Percentiles rank a stretch among this genome's conserved stretches.
Conservation (phyloP, 2,113 vertebrate species). For the Stegostoma tigrinum region DNA sequence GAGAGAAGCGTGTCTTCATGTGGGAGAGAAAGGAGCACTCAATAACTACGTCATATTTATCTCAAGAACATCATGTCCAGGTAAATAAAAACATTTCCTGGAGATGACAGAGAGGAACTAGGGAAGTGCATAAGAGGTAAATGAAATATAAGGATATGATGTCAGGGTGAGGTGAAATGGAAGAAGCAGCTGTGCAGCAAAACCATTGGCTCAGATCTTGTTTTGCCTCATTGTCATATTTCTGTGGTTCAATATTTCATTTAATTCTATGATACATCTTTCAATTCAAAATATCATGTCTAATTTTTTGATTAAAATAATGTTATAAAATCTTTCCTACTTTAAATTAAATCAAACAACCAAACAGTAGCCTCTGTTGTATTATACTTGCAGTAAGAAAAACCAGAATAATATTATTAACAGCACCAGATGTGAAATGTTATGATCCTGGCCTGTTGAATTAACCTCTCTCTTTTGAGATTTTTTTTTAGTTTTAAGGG, state of each 20-base stretch:
- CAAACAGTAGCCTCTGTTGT: background rate
- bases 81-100: background rate
- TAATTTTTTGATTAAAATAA: background rate
- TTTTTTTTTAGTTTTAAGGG: background rate
- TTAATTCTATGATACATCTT: background rate
- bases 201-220: background rate
- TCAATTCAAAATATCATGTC: background rate
- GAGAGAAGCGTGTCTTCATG: background rate
- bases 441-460: background rate
- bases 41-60: background rate
- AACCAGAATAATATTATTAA: background rate
- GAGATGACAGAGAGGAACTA: background rate
- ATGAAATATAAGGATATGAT: background rate
- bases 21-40: background rate
- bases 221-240: background rate
- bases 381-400: background rate
- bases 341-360: background rate
- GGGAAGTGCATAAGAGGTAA: background rate
- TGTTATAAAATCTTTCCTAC: background rate
- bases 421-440: background rate
- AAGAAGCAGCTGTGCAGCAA: background rate
- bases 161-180: background rate
- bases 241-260: background rate
- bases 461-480: background rate
- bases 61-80: background rate